Evolutionary conservation across 2,797 vertebrate genomes (phyloP).

Genomic region (Atherinosoma microstoma): DNA sequence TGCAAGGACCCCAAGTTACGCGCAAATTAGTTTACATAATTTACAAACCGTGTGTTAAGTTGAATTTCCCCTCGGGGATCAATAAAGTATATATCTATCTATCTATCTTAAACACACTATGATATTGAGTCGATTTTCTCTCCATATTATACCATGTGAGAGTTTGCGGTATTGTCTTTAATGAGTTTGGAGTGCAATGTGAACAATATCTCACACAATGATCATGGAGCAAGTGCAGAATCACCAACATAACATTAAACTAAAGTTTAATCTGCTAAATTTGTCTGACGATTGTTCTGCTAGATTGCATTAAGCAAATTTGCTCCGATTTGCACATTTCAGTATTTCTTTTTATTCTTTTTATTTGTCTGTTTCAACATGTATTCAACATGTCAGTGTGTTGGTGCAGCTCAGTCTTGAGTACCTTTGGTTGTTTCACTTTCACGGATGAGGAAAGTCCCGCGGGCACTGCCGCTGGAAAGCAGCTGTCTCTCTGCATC

Average conservation of each 20-base stretch:
- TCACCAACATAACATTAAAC: neutral
- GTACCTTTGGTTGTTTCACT: slow-evolving; percentile 99
- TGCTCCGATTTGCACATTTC: slow-evolving; percentile 1
- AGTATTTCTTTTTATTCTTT: slow-evolving; percentile 8
- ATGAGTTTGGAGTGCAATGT: neutral
- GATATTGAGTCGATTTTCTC: too few species aligned
- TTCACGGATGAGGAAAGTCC: slow-evolving; percentile 98
- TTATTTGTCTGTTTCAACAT: slow-evolving; percentile 19
- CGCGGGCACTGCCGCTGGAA: slow-evolving; percentile 96
- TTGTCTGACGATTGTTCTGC: neutral
- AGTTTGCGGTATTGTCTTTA: slow-evolving; percentile 6
- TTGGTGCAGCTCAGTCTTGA: slow-evolving; percentile 3
- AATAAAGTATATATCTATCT: too few species aligned
- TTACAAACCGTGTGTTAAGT: too few species aligned
- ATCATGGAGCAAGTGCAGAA: neutral
- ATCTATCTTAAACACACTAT: too few species aligned
- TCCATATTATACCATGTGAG: neutral
- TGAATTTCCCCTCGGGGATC: too few species aligned
- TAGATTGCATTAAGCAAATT: slow-evolving; percentile 19
- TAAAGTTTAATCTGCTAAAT: neutral
- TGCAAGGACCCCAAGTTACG: too few species aligned
- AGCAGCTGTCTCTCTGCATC: slow-evolving; percentile 97
- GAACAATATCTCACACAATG: neutral
- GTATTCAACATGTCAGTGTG: slow-evolving; percentile 5
- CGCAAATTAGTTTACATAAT: too few species aligned